These are phyloP conservation scores for Neoascia interrupta DNA, from an alignment of 2,888 invertebrate genomes.

Conservation along the genomic window DNA sequence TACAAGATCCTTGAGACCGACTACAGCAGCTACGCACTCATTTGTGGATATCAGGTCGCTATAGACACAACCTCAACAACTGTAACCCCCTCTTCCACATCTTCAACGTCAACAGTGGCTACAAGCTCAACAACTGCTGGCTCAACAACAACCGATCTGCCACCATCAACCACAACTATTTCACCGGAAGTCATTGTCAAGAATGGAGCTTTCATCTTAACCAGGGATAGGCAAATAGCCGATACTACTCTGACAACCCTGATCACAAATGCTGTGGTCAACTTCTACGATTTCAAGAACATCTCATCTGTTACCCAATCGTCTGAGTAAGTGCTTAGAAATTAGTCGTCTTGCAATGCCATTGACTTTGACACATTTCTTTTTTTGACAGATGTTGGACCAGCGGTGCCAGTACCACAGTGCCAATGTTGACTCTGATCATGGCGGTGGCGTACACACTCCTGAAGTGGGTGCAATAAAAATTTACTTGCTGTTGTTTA, in stretches of 20 bases:
- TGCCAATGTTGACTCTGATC: slow-evolving; percentile 32
- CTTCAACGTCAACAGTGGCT: background rate
- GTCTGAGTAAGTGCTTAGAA: slow-evolving; percentile 35
- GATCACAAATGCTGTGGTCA: background rate
- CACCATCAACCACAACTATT: background rate
- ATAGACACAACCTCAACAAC: background rate
- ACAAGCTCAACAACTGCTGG: background rate
- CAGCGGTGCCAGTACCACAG: slow-evolving; percentile 5
- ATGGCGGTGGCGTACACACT: slow-evolving; percentile 26
- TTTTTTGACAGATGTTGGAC: slow-evolving; percentile 28
- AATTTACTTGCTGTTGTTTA: background rate
- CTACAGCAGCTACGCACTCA: slow-evolving; percentile 71
- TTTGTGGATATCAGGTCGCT: slow-evolving; percentile 73
- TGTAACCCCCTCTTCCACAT: background rate
- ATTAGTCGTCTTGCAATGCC: too few relatives aligned
- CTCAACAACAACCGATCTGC: background rate
- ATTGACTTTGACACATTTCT: background rate
- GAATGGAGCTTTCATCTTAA: slow-evolving; percentile 28
- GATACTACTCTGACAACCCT: background rate
- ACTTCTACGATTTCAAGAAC: slow-evolving; percentile 23
- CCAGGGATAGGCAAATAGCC: slow-evolving; percentile 7
- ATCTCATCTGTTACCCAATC: slow-evolving; percentile 26
- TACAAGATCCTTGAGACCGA: slow-evolving; percentile 73
- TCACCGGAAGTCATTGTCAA: too few relatives aligned
- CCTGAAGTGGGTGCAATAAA: slow-evolving; percentile 19